Conservation (phyloP, 2,113 vertebrate genomes). For the Heterocephalus glaber region DNA sequence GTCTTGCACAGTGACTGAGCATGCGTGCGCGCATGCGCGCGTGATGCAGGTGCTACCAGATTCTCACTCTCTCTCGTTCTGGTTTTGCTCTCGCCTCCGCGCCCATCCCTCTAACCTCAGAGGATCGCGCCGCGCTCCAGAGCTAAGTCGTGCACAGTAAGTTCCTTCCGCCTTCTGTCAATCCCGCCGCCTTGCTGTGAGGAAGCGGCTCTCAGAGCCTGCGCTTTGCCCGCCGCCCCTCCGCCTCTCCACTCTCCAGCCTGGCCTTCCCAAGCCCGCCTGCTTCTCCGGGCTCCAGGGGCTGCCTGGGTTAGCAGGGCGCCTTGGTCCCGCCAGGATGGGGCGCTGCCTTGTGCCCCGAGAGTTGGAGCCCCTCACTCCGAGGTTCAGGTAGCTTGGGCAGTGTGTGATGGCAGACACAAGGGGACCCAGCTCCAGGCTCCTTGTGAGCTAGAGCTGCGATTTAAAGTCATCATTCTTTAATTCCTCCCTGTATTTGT, state of each 20-base stretch:
- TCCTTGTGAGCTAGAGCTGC: background rate
- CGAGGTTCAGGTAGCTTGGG: too few relatives aligned
- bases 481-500: background rate
- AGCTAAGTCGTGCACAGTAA: constrained; percentile 92
- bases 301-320: too few relatives aligned
- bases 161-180: constrained; percentile 80
- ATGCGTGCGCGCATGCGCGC: background rate
- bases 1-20: background rate
- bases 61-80: constrained; percentile 33
- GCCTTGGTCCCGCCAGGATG: too few relatives aligned
- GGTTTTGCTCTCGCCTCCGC: constrained; percentile 70
- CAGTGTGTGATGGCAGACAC: background rate
- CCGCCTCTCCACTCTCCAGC: background rate
- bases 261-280: background rate
- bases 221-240: background rate
- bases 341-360: too few relatives aligned
- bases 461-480: background rate
- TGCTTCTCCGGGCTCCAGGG: too few relatives aligned
- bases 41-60: background rate
- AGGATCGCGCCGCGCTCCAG: constrained; percentile 90
- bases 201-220: background rate
- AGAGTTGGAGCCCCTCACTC: too few relatives aligned
- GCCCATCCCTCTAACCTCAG: constrained; percentile 86
- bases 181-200: constrained; percentile 56
- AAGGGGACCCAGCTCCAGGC: background rate